Evolutionary conservation across 2,113 vertebrate genomes (phyloP), one percentile per base, ranked within the genome.

Genomic region (Ibidorhyncha struthersii): DNA sequence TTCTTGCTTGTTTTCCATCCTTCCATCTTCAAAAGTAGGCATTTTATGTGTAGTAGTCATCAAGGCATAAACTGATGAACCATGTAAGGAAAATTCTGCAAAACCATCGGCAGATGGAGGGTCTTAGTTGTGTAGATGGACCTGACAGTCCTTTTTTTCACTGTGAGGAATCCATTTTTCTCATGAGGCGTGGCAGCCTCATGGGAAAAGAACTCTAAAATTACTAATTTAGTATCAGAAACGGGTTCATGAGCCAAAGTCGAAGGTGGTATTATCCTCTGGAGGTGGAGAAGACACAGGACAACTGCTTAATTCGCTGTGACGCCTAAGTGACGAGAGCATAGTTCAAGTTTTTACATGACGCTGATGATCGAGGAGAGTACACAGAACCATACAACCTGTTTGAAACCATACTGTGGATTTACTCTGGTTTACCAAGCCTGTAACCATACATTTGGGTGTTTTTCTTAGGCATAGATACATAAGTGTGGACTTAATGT

Each of bases 251-350:
- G 9, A 90, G 27, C 34, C n/a, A 45, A 0, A 40, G 21, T 77
- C 25, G 53, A 73, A 92, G 43, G 16, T 2, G 0, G 3, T 49
- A 8, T 18, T 63, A 14, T 19, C 2, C 14, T 83, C 14, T 40
- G n/a, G n/a, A 77, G 25, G 14, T 53, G 29, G n/a, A 69, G 70
- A 20, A 47, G 62, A 32, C 16, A 12, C 6, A 32, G 53, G 55
- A 59, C 13, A 38, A 23, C 9, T 53, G 34, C 19, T 79, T 32
- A 30, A 62, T 25, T 69, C 11, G 5, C 16, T 69, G 5, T 70
- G 59, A 40, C 0, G 0, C 10, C 26, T 15, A 12, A 4, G 0
- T 4, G 30, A 58, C 0, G 0, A 47, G 74, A 62, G 19, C 1
- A 0, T 14, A 18, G 13, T 36, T 92, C 16, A 25, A 3, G 49